Evolutionary conservation across 2,797 vertebrate genomes (phyloP), one percentile per base, ranked within the genome.

Genomic region (Simalia tracyae): DNA sequence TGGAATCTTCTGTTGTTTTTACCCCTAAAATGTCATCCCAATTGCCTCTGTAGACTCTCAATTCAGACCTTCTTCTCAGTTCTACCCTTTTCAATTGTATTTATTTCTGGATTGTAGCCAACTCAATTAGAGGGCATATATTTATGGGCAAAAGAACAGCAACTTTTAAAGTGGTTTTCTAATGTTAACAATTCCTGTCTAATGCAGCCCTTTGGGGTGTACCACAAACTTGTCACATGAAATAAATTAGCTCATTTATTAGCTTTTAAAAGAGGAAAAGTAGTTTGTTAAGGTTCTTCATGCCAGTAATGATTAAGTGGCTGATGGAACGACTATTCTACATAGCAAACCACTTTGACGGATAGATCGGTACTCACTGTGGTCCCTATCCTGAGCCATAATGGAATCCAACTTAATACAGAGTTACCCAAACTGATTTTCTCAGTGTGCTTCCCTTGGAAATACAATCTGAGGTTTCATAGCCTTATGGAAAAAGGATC

Each of bases 221-320:
- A 95, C 96, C 96, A 94, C 95, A 95, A 56, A 94, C 95, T 92
- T 96, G 96, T 96, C 96, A 95, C 93, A 95, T 95, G 94, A 90
- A 95, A 96, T 96, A 94, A 96, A 95, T 94, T 93, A 95, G 93
- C 94, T 97, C 94, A 14, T 97, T 97, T 95, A 94, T 97, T 95
- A 96, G 93, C 0, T 90, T 90, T 89, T 92, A 94, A 96, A 95
- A 96, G 95, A 95, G 95, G 96, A 95, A 94, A 86, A 96, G 94
- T 91, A 92, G 94, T 93, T 95, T 86, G 93, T 90, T 91, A 96
- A 95, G 93, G 95, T 95, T 93, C 94, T 95, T 94, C 94, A 92
- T 88, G 92, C 93, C 64, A 91, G 91, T 94, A 95, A 93, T 31
- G 90, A 94, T 95, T 90, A 95, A 96, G 94, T 91, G 87, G 87